Conservation (phyloP, 2,113 vertebrate species). For the Mirza zaza region DNA sequence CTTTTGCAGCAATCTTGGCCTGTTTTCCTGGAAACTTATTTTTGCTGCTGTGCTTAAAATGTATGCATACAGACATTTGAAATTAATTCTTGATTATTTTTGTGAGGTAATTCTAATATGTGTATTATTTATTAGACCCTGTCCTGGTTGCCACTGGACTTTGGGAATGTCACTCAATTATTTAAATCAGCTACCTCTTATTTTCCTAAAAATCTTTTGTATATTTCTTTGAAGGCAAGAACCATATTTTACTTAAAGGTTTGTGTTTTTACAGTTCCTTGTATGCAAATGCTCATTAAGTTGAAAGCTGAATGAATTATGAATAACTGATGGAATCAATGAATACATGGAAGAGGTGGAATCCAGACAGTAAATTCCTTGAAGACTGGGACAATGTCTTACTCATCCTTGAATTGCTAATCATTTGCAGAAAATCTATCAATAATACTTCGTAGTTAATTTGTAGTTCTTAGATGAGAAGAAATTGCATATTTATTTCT, state of each 20-base stretch:
- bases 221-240: not conserved
- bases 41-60: constrained; percentile 13
- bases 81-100: constrained; percentile 25
- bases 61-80: not conserved
- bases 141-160: not conserved
- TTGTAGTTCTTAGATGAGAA: not conserved
- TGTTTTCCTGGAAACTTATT: not conserved
- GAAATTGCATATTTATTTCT: not conserved
- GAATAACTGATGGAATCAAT: not conserved
- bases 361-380: not conserved
- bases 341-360: not conserved
- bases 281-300: not conserved
- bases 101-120: not conserved
- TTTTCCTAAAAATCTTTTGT: constrained; percentile 31
- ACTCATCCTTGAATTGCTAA: not conserved
- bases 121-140: not conserved
- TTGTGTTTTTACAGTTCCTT: not conserved
- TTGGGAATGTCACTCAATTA: not conserved
- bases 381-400: not conserved
- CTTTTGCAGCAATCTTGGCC: not conserved
- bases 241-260: not conserved
- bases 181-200: constrained; percentile 30
- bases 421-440: not conserved
- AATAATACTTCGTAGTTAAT: not conserved
- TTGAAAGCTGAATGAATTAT: constrained; percentile 3